A percentile compares a stretch with the other conserved stretches of the same genome.
These are phyloP conservation scores for Tringa solitaria DNA, from an alignment of 2,113 vertebrate species.

Conservation along the genomic window DNA sequence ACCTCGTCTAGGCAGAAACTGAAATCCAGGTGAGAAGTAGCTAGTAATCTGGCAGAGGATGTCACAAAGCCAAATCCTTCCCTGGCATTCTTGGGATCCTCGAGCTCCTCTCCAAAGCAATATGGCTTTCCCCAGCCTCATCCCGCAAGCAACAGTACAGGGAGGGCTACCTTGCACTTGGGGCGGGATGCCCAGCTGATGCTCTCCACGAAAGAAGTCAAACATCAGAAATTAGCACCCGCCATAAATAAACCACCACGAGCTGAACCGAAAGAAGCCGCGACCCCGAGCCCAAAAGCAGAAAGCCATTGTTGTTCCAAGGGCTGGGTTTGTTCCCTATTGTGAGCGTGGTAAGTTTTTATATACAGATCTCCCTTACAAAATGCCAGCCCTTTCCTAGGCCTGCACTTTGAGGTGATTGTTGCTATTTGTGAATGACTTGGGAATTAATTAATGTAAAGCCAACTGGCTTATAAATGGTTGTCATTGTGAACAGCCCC, in stretches of 20 bases:
- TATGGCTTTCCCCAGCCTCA: background rate
- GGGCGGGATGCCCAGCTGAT: background rate
- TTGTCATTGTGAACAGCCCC: constrained; percentile 66
- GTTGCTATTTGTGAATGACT: constrained; percentile 75
- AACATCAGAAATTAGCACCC: background rate
- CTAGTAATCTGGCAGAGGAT: background rate
- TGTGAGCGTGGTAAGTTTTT: constrained; percentile 55
- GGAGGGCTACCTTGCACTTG: background rate
- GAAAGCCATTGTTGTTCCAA: background rate
- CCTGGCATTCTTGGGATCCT: background rate
- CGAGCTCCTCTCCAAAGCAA: background rate
- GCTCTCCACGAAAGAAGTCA: background rate
- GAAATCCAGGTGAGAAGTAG: background rate
- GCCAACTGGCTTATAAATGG: constrained; percentile 75
- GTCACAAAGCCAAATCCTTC: background rate
- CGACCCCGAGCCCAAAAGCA: background rate
- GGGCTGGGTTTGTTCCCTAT: constrained; percentile 6
- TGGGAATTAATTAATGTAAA: constrained; percentile 76
- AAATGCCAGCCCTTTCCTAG: constrained; percentile 57
- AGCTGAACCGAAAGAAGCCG: background rate
- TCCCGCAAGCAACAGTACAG: background rate
- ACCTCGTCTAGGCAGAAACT: background rate
- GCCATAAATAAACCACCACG: background rate
- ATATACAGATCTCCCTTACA: constrained; percentile 68
- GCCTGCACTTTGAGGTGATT: constrained; percentile 67